Base-by-base conservation (phyloP, 2,113 vertebrate species). In the Pycnonotus jocosus region DNA sequence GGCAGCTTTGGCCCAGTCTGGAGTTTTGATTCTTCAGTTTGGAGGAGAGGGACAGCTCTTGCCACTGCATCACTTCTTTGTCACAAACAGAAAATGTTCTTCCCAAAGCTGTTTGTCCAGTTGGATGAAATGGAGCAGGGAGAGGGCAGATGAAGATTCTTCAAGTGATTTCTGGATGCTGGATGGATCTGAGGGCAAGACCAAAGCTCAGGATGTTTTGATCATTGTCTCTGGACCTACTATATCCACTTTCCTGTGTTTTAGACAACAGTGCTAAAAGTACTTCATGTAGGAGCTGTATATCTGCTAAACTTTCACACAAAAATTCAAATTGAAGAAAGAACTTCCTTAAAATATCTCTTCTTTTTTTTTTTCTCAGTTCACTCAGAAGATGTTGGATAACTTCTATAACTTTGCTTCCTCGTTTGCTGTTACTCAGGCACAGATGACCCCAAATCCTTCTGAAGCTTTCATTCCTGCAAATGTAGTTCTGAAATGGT, bases 331-430 rank as follows among this genome's bases (percentile, higher is more conserved):
- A 68, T 0, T 40, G 15, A 53, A 53, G 68, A n/a, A 76, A 44
- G 1, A 86, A 35, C 53, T 81, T 66, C n/a, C 3, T 78, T 78
- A 25, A 53, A 83, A 35, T 57, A 4, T 44, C 23, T 81, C 10
- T 48, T 3, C 5, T 35, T 79, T 65, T 91, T 61, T 97, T 96
- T 57, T 97, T 47, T 50, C 15, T 25, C 96, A 99, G 98, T 99
- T 99, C 96, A 99, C 99, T 25, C 99, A 99, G 97, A 99, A 99
- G 98, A 99, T 99, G 99, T 84, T 99, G 98, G 99, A 99, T 95
- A 99, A 98, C 87, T 98, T 99, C 92, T 99, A 98, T 96, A 99
- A 99, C 94, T 99, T 98, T 92, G 98, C 98, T 60, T 98, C 99
- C 22, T 99, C 99, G 0, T 99, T 99, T 95, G 99, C 99, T 40